Base-by-base conservation (phyloP, 2,113 vertebrate species). In the Pachycephala philippinensis region DNA sequence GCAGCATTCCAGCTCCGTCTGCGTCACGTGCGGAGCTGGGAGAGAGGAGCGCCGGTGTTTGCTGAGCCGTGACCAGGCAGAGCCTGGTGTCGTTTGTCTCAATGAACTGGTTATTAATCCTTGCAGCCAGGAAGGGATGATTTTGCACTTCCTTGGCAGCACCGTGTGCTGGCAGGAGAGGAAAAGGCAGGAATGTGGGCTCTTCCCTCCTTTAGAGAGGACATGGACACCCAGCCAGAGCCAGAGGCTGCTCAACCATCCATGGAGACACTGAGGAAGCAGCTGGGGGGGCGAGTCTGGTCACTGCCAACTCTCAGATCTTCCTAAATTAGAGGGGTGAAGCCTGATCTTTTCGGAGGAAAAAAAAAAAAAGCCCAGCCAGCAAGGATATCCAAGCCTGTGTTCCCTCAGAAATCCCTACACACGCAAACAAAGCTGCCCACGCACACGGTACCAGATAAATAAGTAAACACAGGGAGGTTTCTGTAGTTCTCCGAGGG, bases 31-130 rank as follows among this genome's bases (percentile, higher is more conserved):
- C 28, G 10, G 80, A 77, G 77, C 64, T 2, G 28, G 40, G 44
- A 77, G 65, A 79, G 76, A 13, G 0, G 4, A 61, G 60, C 0
- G 0, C 1, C 1, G 1, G 31, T 10, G 49, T 13, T 84, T 6
- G 19, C 82, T 53, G 90, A 94, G 85, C 95, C 22, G 0, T 64
- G 78, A 64, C 17, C 54, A 16, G 2, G 3, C 66, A 61, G 64
- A 69, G 20, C 82, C 74, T 2, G 49, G 11, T 53, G 35, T 31
- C 9, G 11, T 95, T 88, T 89, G 85, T 93, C 82, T 96, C 82
- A 26, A 84, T 28, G 49, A 85, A 12, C 78, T 85, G 59, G 19
- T 69, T 80, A 89, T 95, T 92, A 94, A 94, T 86, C 84, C 84
- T 30, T 50, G 31, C 80, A 84, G 83, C 44, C 70, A n/a, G 79